Conservation (phyloP, 2,888 invertebrate genomes). For the Tetragnatha montana region DNA sequence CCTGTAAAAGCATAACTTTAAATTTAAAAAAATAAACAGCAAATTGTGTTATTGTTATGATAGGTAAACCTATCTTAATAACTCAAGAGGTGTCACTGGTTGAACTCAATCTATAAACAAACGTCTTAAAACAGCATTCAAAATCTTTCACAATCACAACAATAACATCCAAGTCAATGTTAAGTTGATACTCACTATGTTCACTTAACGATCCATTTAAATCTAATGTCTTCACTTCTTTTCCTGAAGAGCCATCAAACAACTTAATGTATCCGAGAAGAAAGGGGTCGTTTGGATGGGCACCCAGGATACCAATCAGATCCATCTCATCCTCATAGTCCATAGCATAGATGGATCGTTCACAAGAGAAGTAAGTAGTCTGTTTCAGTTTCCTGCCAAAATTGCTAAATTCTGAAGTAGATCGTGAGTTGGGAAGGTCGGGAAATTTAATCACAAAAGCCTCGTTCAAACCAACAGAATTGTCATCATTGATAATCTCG, state of each 20-base stretch:
- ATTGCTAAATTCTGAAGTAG: background rate
- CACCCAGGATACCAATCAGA: constrained; percentile 41
- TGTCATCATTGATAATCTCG: background rate
- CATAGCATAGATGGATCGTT: constrained; percentile 22
- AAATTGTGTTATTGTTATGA: no score
- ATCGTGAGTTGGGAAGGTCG: no score
- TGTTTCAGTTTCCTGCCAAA: constrained; percentile 41
- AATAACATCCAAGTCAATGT: constrained; percentile 38
- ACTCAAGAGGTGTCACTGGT: background rate
- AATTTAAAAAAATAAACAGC: no score
- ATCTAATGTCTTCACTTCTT: constrained; percentile 29
- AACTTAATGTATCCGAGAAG: constrained; percentile 21
- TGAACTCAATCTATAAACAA: constrained; percentile 28
- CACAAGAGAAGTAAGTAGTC: background rate
- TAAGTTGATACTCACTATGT: constrained; percentile 15
- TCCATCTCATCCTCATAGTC: constrained; percentile 56
- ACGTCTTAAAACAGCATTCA: background rate
- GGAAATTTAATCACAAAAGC: constrained; percentile 22
- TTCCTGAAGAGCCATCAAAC: constrained; percentile 36
- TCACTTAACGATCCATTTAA: constrained; percentile 17
- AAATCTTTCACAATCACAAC: constrained; percentile 36
- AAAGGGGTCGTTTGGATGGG: background rate
- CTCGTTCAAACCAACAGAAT: constrained; percentile 2
- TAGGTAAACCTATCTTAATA: no score
- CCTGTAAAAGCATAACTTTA: no score